phyloP scores from a whole-genome alignment of 2,888 invertebrate species.

The Zygogramma bicolorata region DNA sequence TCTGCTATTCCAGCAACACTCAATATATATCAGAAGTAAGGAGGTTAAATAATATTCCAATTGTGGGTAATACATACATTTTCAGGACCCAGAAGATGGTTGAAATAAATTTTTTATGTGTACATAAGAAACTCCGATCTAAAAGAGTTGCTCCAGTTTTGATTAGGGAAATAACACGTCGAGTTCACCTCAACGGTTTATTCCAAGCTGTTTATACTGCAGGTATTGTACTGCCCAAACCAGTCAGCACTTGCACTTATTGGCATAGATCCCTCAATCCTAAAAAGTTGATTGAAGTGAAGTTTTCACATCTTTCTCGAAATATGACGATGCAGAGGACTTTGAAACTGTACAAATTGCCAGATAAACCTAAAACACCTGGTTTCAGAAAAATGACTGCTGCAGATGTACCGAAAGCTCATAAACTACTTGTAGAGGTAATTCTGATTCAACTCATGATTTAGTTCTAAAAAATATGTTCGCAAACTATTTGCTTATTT shows the following conservation, averaged over 20 bases:
- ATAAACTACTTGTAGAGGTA: slow-evolving; percentile 77
- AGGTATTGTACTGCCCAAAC: slow-evolving; percentile 96
- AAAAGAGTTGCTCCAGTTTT: slow-evolving; percentile 98
- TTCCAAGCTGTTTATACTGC: slow-evolving; percentile 99
- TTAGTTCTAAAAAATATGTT: background rate
- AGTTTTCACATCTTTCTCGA: slow-evolving; percentile 95
- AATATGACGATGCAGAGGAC: slow-evolving; percentile 99
- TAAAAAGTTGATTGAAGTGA: slow-evolving; percentile 97
- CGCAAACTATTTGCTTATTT: too few species aligned
- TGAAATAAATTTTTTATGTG: slow-evolving; percentile 99
- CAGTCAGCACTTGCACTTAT: slow-evolving; percentile 96
- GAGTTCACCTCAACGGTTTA: slow-evolving; percentile 93
- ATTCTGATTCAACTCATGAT: background rate
- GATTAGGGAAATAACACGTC: slow-evolving; percentile 97
- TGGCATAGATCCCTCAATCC: slow-evolving; percentile 99
- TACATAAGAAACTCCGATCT: slow-evolving; percentile 97
- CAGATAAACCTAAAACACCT: slow-evolving; percentile 87
- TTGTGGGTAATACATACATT: slow-evolving; percentile 35
- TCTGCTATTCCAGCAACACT: slow-evolving; percentile 96
- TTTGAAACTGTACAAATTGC: slow-evolving; percentile 94
- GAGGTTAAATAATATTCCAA: slow-evolving; percentile 37
- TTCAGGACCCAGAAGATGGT: slow-evolving; percentile 88
- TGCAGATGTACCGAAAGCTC: slow-evolving; percentile 80
- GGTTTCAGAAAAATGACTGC: slow-evolving; percentile 84
- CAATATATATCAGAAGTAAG: slow-evolving; percentile 86